Evolutionary conservation across 2,888 invertebrate genomes (phyloP), one percentile per base, ranked within the genome.

Genomic region (Spilosoma lubricipeda): DNA sequence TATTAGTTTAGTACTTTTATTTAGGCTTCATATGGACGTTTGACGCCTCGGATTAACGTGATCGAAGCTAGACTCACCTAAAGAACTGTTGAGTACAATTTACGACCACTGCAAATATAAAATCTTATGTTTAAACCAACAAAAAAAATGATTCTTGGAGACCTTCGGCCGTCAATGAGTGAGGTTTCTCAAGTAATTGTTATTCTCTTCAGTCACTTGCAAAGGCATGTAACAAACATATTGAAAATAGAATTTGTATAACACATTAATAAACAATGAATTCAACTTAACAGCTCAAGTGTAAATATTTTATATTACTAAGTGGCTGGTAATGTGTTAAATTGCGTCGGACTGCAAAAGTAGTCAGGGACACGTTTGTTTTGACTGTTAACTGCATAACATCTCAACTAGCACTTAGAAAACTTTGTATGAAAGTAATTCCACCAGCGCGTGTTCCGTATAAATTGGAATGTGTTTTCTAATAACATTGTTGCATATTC

Each of bases 221-320:
- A 48, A 20, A 48, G 4, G 7, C 20, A 48, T 5, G 48, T 48
- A 20, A 48, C 0, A 18, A 48, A 48, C 20, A 5, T 48, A 3
- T 48, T 18, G 20, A 48, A 48, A 52, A 52, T 52, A 23, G 9
- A 56, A 66, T 66, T 66, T 9, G 39, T 45, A 52, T 81, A 82
- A 82, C 79, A 82, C 30, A 18, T 30, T 63, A 30, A 30, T 63
- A 63, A 45, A 67, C 30, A 20, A 67, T 67, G 20, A 30, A 45
- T 30, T 20, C 30, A 18, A 67, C 42, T 30, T 30, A 42, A 67
- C 45, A 3, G 11, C 4, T 67, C 20, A 20, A 30, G 30, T 30
- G 45, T 45, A 27, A 67, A 48, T 67, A 67, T 67, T 67, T 67
- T 20, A 13, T 30, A 48, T 30, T 45, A n/a, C n/a, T n/a, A 45